phyloP scores from a whole-genome alignment of 2,113 vertebrate genomes.

The Hepsetus odoe region DNA sequence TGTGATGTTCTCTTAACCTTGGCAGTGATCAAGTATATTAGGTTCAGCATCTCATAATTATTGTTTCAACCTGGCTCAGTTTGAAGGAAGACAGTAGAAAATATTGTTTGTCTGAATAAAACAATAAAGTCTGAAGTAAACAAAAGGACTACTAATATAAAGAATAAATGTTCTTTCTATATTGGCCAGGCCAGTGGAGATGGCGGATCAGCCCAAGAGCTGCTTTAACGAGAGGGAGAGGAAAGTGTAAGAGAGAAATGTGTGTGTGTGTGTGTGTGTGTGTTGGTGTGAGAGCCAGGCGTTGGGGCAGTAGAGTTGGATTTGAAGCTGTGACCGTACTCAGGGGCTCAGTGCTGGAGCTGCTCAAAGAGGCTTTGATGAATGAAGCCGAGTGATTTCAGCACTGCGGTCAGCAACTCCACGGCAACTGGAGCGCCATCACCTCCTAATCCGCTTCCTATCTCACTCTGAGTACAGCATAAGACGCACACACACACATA shows the following conservation, averaged over 20 bases:
- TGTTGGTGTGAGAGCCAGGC: not conserved
- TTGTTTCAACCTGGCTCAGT: no score
- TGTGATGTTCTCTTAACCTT: no score
- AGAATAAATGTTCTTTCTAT: not conserved
- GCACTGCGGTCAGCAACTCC: constrained; percentile 44
- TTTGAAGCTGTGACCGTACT: not conserved
- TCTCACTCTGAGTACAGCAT: constrained; percentile 19
- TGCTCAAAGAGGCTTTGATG: constrained; percentile 55
- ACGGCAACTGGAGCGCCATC: constrained; percentile 43
- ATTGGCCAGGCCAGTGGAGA: not conserved
- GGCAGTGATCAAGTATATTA: no score
- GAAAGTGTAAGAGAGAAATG: not conserved
- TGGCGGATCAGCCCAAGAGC: not conserved
- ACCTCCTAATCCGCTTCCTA: constrained; percentile 53
- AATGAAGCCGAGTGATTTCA: constrained; percentile 54
- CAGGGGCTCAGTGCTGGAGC: constrained; percentile 27
- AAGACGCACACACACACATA: constrained; percentile 4
- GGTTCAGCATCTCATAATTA: no score
- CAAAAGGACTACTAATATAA: no score
- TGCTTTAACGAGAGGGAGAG: not conserved
- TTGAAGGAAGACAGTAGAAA: no score
- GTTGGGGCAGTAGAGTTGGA: constrained; percentile 9
- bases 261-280: constrained; percentile 4
- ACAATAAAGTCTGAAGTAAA: no score
- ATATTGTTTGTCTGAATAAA: not conserved